phyloP scores from a whole-genome alignment of 1,140 invertebrate genomes.

The Sycophila sp. region DNA sequence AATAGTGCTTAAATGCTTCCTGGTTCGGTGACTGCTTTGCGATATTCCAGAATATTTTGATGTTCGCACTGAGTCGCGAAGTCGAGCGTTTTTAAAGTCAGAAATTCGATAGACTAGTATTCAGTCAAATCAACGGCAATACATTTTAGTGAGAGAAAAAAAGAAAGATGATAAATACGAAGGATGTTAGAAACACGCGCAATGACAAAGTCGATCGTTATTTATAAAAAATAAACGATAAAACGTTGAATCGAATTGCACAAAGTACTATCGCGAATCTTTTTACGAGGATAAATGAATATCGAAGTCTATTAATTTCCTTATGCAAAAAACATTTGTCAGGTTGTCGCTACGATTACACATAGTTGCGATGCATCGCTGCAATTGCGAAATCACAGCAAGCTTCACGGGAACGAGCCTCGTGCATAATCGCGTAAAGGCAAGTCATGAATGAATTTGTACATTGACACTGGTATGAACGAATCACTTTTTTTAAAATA shows the following conservation, averaged over 20 bases:
- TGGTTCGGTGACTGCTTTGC: slow-evolving; percentile 53
- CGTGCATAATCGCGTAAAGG: neutral
- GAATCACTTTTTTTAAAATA: slow-evolving; percentile 8
- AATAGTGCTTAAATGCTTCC: slow-evolving; percentile 40
- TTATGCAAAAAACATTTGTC: slow-evolving; percentile 53
- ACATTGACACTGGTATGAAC: slow-evolving; percentile 24
- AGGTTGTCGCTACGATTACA: slow-evolving; percentile 54
- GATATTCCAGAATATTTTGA: slow-evolving; percentile 21
- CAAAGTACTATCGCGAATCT: slow-evolving; percentile 43
- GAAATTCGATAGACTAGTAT: neutral
- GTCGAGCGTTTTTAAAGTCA: slow-evolving; percentile 19
- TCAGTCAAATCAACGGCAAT: slow-evolving; percentile 29
- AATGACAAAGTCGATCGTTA: slow-evolving; percentile 13
- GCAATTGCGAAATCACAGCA: slow-evolving; percentile 53
- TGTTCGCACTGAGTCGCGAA: slow-evolving; percentile 25
- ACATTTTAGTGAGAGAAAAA: slow-evolving; percentile 19
- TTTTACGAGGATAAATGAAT: slow-evolving; percentile 5
- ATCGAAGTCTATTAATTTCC: slow-evolving; percentile 41
- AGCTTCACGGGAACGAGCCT: slow-evolving; percentile 47
- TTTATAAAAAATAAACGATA: slow-evolving; percentile 19
- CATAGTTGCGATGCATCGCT: slow-evolving; percentile 51
- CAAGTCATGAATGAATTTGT: slow-evolving; percentile 5
- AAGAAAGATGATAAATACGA: neutral
- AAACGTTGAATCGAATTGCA: slow-evolving; percentile 48
- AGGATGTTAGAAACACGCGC: slow-evolving; percentile 20